These are phyloP conservation scores for Tangachromis dhanisi DNA, from an alignment of 2,113 vertebrate species.

Conservation along the genomic window DNA sequence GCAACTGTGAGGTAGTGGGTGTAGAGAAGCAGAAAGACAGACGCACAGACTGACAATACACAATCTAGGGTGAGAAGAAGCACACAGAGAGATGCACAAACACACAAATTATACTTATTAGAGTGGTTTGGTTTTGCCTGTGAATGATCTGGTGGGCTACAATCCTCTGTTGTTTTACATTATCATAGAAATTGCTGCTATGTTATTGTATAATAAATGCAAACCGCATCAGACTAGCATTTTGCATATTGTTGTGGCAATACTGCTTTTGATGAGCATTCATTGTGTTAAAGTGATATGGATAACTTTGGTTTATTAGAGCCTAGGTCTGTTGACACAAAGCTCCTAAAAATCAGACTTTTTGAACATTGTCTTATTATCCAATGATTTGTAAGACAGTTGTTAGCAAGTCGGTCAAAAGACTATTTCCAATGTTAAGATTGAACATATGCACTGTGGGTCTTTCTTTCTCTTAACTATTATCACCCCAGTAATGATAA, in stretches of 20 bases:
- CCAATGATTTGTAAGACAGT: neutral
- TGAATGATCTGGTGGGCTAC: neutral
- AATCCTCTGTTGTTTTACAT: neutral
- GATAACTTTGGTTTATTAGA: neutral
- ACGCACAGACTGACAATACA: neutral
- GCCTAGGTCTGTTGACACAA: neutral
- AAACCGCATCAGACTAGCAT: neutral
- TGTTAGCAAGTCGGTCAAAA: neutral
- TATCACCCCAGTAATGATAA: neutral
- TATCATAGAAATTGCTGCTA: neutral
- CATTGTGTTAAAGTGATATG: neutral
- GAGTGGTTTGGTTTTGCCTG: neutral
- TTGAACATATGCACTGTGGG: neutral
- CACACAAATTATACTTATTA: neutral
- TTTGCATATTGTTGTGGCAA: neutral
- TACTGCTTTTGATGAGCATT: neutral
- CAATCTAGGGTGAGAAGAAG: neutral
- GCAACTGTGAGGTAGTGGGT: constrained; percentile 43
- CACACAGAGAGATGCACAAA: neutral
- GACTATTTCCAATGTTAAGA: neutral
- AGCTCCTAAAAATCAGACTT: neutral
- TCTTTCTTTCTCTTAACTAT: neutral
- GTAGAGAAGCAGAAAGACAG: constrained; percentile 5
- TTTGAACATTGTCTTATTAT: neutral
- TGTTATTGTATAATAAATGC: neutral